These are phyloP conservation scores for Masticophis lateralis DNA, from an alignment of 2,797 vertebrate species.

Conservation along the genomic window DNA sequence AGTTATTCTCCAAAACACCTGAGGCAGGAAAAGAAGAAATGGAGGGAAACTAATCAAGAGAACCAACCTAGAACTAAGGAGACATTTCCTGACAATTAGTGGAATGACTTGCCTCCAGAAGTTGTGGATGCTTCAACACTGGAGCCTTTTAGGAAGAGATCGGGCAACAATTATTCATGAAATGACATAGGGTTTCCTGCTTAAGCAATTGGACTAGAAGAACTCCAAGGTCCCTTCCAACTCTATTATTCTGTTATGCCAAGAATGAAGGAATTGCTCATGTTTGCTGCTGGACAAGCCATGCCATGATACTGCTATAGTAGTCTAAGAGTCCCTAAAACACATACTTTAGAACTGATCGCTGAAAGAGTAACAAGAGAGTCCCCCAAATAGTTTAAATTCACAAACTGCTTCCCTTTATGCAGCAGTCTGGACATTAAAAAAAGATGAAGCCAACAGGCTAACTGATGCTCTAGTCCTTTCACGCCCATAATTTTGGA, in stretches of 20 bases:
- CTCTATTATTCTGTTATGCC: background rate
- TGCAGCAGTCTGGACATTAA: background rate
- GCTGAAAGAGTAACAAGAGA: background rate
- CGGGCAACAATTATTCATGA: background rate
- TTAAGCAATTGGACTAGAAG: background rate
- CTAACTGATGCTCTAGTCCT: conserved; percentile 9
- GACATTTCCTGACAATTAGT: background rate
- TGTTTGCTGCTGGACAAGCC: background rate
- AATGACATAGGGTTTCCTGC: background rate
- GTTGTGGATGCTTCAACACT: background rate
- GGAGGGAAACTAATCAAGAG: background rate
- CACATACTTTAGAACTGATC: background rate
- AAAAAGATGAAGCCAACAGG: conserved; percentile 17
- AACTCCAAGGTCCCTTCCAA: background rate
- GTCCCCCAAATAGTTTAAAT: background rate
- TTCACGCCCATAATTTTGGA: conserved; percentile 18
- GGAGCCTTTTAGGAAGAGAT: background rate
- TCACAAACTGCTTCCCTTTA: background rate
- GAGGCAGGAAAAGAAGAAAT: background rate
- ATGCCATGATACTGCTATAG: background rate
- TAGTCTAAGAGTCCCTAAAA: background rate
- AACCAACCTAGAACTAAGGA: background rate
- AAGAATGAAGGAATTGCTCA: background rate
- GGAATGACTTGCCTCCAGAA: background rate
- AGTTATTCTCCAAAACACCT: background rate